Conservation (phyloP, 1,140 invertebrate genomes). For the Drosophila orena region DNA sequence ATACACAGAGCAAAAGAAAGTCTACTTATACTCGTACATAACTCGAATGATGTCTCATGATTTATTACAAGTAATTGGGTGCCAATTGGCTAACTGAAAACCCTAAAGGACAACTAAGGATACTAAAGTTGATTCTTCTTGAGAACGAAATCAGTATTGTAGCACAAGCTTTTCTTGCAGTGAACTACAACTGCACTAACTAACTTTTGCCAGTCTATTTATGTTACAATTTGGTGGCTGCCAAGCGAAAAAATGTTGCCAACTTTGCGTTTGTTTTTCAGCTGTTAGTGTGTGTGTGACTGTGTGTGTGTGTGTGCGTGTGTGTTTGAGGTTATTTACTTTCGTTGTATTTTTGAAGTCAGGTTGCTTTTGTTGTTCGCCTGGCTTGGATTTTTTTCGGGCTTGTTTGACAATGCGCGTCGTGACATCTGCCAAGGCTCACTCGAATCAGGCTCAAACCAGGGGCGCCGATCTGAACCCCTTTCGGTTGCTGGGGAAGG, state of each 20-base stretch:
- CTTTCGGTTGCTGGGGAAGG: not conserved
- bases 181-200: conserved; percentile 48
- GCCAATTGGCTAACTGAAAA: too few species aligned
- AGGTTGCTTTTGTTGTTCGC: conserved; percentile 40
- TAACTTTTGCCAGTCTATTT: conserved; percentile 79
- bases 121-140: not conserved
- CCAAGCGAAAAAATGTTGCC: conserved; percentile 77
- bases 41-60: too few species aligned
- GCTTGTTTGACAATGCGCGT: conserved; percentile 83
- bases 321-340: conserved; percentile 13
- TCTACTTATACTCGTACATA: too few species aligned
- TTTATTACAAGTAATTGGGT: too few species aligned
- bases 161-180: conserved; percentile 5
- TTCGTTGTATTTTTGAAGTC: conserved; percentile 1
- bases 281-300: conserved; percentile 10
- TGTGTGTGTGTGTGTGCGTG: conserved; percentile 22
- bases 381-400: conserved; percentile 43
- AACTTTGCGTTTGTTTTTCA: conserved; percentile 64
- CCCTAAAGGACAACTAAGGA: not conserved
- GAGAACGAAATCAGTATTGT: not conserved
- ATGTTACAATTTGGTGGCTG: conserved; percentile 82
- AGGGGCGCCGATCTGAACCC: not conserved
- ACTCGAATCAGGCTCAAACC: conserved; percentile 51
- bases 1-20: conserved; percentile 8
- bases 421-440: conserved; percentile 79